Evolutionary conservation across 2,113 vertebrate genomes (phyloP), one percentile per base, ranked within the genome.

Genomic region (Tiliqua scincoides): DNA sequence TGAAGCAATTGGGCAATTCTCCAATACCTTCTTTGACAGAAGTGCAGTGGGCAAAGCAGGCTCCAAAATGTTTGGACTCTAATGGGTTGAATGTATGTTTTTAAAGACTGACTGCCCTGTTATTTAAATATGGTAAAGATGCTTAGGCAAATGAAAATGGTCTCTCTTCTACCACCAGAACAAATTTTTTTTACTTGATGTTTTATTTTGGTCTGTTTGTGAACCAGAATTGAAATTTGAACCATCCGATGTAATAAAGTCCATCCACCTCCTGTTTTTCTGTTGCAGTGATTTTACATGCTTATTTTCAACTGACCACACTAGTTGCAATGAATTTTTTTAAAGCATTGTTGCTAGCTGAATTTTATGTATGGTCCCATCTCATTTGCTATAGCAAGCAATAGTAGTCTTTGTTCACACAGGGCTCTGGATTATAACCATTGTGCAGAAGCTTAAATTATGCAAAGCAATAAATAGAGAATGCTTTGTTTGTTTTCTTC

Each of bases 41-140:
- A 85, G 76, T 71, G 90, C 87, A 88, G 95, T 93, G 48, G 84
- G 30, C 89, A 87, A 90, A 94, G 91, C 92, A 94, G 91, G 91
- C 59, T 89, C 79, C 76, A 54, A 81, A 91, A 84, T 89, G 86
- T 91, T 89, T 84, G 82, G 74, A 59, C 20, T 92, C 74, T 88
- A 79, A 86, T 92, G 83, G 59, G 83, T 89, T 89, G 92, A 88
- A 20, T 48, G 10, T 17, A 7, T 73, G 91, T 93, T 95, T 93
- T 95, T 93, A 90, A 84, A 85, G 88, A n/a, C 75, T 67, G 1
- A 52, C 40, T 93, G 91, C 87, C 85, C 90, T 87, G 85, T 90
- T 90, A 84, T 79, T 88, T 72, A 79, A 92, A 93, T 6, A 88
- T 91, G 78, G 59, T 89, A 89, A 83, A 21, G 82, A 91, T 92